Evolutionary conservation across 2,113 vertebrate genomes (phyloP).

Genomic region (Pitta sordida): DNA sequence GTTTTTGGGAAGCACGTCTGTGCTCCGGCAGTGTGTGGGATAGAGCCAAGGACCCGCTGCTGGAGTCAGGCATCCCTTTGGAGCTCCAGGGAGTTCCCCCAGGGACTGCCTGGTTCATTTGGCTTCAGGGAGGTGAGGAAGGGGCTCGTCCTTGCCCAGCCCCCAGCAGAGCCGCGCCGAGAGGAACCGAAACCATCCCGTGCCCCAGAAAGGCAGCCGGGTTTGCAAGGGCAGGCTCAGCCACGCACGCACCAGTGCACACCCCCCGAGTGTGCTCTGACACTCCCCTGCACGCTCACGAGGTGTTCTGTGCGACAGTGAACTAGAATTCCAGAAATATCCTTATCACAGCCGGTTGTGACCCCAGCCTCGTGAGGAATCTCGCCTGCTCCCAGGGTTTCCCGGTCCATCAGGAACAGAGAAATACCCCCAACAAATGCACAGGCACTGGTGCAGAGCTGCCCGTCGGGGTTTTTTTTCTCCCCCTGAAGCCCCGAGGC

Average conservation of each 20-base stretch:
- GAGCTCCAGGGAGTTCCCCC: background rate
- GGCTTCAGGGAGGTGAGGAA: background rate
- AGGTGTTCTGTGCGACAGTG: fast-evolving
- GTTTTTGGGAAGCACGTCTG: background rate
- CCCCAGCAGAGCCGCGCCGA: background rate
- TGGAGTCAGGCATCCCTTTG: fast-evolving
- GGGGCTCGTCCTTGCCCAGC: background rate
- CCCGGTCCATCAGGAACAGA: background rate
- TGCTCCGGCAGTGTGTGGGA: fast-evolving
- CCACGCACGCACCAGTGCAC: fast-evolving
- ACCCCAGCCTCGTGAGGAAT: background rate
- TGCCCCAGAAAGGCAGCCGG: background rate
- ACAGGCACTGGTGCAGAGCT: background rate
- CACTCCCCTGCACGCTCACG: fast-evolving
- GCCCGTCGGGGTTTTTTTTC: fast-evolving
- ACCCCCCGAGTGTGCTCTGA: fast-evolving
- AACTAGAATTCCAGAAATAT: too few relatives aligned
- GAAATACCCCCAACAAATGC: background rate
- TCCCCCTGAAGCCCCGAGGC: background rate
- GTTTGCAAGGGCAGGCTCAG: background rate
- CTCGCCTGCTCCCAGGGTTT: fast-evolving
- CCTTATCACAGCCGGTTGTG: fast-evolving
- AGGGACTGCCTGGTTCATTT: fast-evolving
- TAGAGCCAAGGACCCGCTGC: background rate
- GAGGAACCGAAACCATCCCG: background rate